phyloP scores from a whole-genome alignment of 2,113 vertebrate genomes.

The Nipponia nippon region DNA sequence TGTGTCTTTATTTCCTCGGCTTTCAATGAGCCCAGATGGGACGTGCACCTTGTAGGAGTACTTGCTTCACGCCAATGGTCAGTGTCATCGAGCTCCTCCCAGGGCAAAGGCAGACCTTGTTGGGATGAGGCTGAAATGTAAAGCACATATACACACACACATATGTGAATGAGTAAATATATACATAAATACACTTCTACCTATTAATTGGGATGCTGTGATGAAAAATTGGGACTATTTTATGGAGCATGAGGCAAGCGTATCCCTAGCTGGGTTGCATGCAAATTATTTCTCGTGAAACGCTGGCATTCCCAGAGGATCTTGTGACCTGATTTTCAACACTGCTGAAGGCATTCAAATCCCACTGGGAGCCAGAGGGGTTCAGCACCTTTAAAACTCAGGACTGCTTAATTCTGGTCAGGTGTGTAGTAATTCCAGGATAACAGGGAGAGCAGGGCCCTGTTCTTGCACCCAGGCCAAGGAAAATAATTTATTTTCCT shows the following conservation, averaged over 20 bases:
- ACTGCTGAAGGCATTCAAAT: neutral
- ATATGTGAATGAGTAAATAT: neutral
- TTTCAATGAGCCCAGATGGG: neutral
- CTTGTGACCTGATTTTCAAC: conserved; percentile 16
- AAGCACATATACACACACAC: neutral
- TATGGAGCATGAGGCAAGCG: neutral
- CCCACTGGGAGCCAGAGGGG: neutral
- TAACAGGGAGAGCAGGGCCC: neutral
- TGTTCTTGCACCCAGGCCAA: neutral
- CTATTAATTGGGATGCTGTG: neutral
- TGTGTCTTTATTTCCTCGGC: neutral
- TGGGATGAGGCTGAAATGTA: neutral
- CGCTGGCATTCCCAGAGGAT: neutral
- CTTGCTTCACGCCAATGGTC: neutral
- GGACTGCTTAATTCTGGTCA: neutral
- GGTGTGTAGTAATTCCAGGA: neutral
- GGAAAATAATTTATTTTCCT: neutral
- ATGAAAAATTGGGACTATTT: neutral
- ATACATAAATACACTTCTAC: neutral
- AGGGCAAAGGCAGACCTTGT: neutral
- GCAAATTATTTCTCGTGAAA: neutral
- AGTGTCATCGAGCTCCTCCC: neutral
- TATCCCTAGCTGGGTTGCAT: neutral
- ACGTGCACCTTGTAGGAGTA: neutral
- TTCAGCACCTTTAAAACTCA: conserved; percentile 9